Evolutionary conservation across 53 echinoderm and acorn worm species (phyloP).

Genomic region (Paelopatides confundens): DNA sequence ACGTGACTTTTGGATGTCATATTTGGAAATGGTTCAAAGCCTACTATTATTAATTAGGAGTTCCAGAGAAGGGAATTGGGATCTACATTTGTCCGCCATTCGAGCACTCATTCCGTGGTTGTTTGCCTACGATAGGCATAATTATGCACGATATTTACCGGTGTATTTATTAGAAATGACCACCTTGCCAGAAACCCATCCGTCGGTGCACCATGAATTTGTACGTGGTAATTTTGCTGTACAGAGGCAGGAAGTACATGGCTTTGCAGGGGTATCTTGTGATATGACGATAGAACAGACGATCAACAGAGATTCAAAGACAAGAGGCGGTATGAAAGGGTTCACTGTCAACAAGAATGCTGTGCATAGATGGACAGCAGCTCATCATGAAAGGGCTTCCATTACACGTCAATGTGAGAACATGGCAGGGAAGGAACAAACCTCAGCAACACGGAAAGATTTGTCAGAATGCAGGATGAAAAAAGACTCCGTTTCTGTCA

Average conservation of each 20-base stretch:
- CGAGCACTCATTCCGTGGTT: conserved; percentile 43
- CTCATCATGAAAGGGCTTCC: conserved; percentile 57
- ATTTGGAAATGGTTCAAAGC: conserved; percentile 50
- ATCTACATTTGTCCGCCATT: conserved; percentile 37
- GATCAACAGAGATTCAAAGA: too few species aligned
- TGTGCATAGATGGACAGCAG: conserved; percentile 46
- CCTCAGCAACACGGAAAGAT: neutral
- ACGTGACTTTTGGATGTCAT: conserved; percentile 54
- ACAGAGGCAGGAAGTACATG: too few species aligned
- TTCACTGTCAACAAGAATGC: too few species aligned
- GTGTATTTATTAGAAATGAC: conserved; percentile 72
- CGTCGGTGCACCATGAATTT: conserved; percentile 38
- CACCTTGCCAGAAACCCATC: conserved; percentile 48
- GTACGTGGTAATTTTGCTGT: too few species aligned
- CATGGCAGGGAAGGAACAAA: conserved; percentile 56
- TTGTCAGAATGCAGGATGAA: neutral
- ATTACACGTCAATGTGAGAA: conserved; percentile 53
- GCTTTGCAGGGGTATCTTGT: too few species aligned
- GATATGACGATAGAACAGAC: too few species aligned
- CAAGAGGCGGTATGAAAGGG: too few species aligned
- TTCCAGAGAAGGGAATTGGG: conserved; percentile 58
- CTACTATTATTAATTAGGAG: conserved; percentile 52
- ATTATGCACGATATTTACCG: conserved; percentile 74
- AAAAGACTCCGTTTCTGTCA: too few species aligned
- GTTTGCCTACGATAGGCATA: too few species aligned